Base-by-base conservation (phyloP, 1,140 invertebrate species). In the Scaptodrosophila lebanonensis region DNA sequence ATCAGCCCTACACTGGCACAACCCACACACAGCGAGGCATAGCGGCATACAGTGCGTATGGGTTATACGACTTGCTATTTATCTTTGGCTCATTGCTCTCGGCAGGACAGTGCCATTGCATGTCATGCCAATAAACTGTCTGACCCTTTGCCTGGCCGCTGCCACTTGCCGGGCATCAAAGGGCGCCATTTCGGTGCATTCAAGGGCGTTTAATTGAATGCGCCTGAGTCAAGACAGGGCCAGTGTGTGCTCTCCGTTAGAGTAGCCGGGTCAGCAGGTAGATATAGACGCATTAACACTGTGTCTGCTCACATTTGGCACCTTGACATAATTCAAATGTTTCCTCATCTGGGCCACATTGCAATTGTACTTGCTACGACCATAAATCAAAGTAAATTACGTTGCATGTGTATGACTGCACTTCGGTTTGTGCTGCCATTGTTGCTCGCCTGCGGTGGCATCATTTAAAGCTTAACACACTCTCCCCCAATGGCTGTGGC, bases 161-260 rank as follows among this genome's bases (percentile, higher is more conserved):
- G n/a, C n/a, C n/a, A n/a, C n/a, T n/a, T n/a, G n/a, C n/a, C n/a
- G n/a, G n/a, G n/a, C n/a, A n/a, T n/a, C n/a, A n/a, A n/a, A n/a
- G n/a, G n/a, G n/a, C n/a, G n/a, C n/a, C n/a, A n/a, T n/a, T n/a
- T n/a, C n/a, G n/a, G n/a, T n/a, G 54, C 65, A 82, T 69, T 82
- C 73, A 82, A 79, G 73, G 73, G 75, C 75, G 73, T 79, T 79
- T 79, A 79, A 79, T 79, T 79, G 75, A 79, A 79, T 79, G 73
- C 82, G 82, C 73, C 75, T 76, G 71, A 48, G 72, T 50, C 43
- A 62, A 38, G 52, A 40, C 63, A 22, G 39, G 16, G n/a, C 44
- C 18, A 18, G 50, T 54, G 56, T 63, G n/a, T n/a, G n/a, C n/a
- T n/a, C n/a, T n/a, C 22, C 8, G 22, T 25, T 25, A 3, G 22